Evolutionary conservation across 2,888 invertebrate species (phyloP).

Genomic region (Globia sparganii): DNA sequence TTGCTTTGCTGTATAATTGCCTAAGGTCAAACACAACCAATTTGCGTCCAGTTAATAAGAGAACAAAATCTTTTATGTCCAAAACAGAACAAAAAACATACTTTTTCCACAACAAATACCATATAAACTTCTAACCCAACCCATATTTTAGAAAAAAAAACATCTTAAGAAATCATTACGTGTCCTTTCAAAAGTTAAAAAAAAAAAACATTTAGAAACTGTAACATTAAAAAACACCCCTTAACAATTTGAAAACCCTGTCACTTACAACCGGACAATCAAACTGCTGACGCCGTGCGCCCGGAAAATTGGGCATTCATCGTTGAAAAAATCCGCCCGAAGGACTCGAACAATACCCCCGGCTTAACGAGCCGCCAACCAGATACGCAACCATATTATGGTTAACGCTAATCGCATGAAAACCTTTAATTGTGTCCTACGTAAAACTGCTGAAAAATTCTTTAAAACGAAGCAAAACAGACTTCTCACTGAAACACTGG

Average conservation of each 20-base stretch:
- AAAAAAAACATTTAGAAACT: constrained; percentile 15
- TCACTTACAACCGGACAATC: constrained; percentile 68
- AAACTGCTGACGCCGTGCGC: constrained; percentile 73
- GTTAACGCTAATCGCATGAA: constrained; percentile 61
- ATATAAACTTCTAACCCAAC: neutral
- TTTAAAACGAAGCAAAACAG: constrained; percentile 48
- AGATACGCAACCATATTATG: constrained; percentile 59
- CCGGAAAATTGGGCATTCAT: constrained; percentile 72
- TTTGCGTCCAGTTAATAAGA: neutral
- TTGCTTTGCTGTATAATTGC: neutral
- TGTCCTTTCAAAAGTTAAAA: neutral
- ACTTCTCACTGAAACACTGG: constrained; percentile 62
- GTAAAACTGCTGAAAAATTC: constrained; percentile 53
- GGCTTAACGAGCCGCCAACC: constrained; percentile 63
- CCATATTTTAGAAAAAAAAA: constrained; percentile 1
- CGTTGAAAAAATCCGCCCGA: constrained; percentile 65
- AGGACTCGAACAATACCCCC: constrained; percentile 70
- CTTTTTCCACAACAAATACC: neutral
- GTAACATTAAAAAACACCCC: constrained; percentile 46
- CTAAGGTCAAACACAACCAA: neutral
- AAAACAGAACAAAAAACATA: neutral
- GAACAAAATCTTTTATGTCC: no score
- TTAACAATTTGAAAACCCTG: constrained; percentile 59
- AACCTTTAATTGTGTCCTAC: constrained; percentile 62
- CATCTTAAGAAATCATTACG: neutral